phyloP scores from a whole-genome alignment of 1,140 invertebrate species.

The Drosophila fuyamai region DNA sequence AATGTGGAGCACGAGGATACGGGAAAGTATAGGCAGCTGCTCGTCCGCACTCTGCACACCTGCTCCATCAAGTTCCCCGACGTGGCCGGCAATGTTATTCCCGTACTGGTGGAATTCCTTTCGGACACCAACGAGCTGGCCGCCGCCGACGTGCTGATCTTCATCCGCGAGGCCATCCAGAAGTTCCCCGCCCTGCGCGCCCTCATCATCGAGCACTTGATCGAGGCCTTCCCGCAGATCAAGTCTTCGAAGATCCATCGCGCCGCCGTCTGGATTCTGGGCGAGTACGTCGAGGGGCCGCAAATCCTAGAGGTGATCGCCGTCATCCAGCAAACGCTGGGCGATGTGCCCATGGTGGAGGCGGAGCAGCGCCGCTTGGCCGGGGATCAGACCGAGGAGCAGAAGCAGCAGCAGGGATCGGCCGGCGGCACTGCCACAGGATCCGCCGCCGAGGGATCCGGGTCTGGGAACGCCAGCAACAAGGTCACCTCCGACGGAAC shows the following conservation, averaged over 20 bases:
- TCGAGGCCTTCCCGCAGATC: constrained; percentile 93
- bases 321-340: constrained; percentile 91
- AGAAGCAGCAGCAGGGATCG: constrained; percentile 53
- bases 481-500: constrained; percentile 98
- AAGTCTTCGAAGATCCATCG: constrained; percentile 95
- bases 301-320: constrained; percentile 93
- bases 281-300: constrained; percentile 94
- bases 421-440: neutral
- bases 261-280: constrained; percentile 98
- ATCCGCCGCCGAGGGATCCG: constrained; percentile 34
- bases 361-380: constrained; percentile 91
- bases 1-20: constrained; percentile 97
- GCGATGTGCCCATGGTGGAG: constrained; percentile 96
- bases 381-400: constrained; percentile 88
- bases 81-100: constrained; percentile 96
- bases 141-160: constrained; percentile 96
- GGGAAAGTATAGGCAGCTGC: constrained; percentile 97
- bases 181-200: constrained; percentile 93
- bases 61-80: constrained; percentile 99
- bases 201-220: constrained; percentile 92
- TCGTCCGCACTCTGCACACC: constrained; percentile 97
- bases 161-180: constrained; percentile 97
- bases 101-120: constrained; percentile 98
- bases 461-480: constrained; percentile 54
- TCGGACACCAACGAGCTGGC: constrained; percentile 97